A percentile compares a stretch with the other conserved stretches of the same genome.
phyloP scores from a whole-genome alignment of 2,888 invertebrate genomes.

The Tryphoninae sp. region DNA sequence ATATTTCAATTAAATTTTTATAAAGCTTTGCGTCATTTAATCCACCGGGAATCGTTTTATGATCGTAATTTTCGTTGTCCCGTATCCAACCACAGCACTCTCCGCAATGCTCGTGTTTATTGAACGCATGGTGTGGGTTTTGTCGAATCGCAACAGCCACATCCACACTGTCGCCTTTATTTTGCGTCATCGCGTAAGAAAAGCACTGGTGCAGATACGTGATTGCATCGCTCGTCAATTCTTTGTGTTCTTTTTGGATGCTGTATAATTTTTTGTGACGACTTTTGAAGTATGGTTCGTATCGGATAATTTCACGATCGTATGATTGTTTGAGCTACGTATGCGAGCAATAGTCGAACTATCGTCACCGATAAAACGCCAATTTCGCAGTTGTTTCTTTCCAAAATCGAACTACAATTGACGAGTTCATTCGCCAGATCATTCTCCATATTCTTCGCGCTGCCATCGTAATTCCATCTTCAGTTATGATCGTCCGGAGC shows the following conservation, averaged over 20 bases:
- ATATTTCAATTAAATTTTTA: conserved; percentile 24
- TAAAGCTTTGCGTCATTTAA: conserved; percentile 33
- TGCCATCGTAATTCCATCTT: conserved; percentile 24
- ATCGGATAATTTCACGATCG: conserved; percentile 47
- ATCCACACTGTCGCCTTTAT: conserved; percentile 38
- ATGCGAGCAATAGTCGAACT: conserved; percentile 45
- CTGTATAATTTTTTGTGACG: conserved; percentile 33
- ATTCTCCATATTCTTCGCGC: conserved; percentile 30
- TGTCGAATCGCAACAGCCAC: conserved; percentile 26
- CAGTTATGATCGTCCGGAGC: conserved; percentile 13
- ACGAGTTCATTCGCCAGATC: conserved; percentile 26
- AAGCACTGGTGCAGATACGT: conserved; percentile 53
- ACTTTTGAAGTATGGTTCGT: conserved; percentile 39
- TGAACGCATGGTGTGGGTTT: conserved; percentile 50
- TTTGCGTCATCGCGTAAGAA: conserved; percentile 45
- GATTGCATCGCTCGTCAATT: conserved; percentile 45
- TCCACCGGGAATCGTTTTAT: conserved; percentile 38
- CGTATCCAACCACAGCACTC: conserved; percentile 55
- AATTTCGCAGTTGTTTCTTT: conserved; percentile 19
- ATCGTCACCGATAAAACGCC: conserved; percentile 50
- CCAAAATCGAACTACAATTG: conserved; percentile 8
- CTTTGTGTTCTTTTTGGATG: conserved; percentile 18
- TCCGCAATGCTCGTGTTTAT: conserved; percentile 54
- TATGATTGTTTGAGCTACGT: conserved; percentile 15
- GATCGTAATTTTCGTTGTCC: conserved; percentile 55